Percentiles rank a stretch among this genome's conserved stretches.
Conservation (phyloP, 1,140 invertebrate genomes). For the Schlechtendalia chinensis region DNA sequence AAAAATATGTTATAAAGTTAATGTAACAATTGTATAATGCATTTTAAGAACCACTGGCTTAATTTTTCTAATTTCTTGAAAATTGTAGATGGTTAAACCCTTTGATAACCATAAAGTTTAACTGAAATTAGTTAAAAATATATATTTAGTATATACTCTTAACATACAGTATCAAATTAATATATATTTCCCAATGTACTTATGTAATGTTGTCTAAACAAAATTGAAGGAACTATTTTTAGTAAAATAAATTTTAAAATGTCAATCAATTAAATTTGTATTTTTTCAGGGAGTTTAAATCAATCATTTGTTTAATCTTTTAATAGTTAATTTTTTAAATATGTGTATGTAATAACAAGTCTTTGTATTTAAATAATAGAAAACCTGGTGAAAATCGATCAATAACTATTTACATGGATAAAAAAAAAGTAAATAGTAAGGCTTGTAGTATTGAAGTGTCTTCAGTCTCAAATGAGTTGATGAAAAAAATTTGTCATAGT, state of each 20-base stretch:
- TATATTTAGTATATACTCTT: neutral
- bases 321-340: too few species aligned
- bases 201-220: too few species aligned
- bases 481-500: constrained; percentile 26
- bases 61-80: neutral
- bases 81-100: neutral
- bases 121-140: neutral
- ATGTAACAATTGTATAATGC: too few species aligned
- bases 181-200: too few species aligned
- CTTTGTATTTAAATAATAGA: constrained; percentile 5
- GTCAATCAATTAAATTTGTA: too few species aligned
- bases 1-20: too few species aligned
- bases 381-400: constrained; percentile 4
- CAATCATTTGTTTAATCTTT: too few species aligned
- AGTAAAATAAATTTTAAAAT: too few species aligned
- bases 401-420: constrained; percentile 39
- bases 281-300: too few species aligned
- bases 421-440: constrained; percentile 11
- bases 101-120: neutral
- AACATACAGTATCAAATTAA: too few species aligned
- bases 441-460: constrained; percentile 26
- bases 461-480: constrained; percentile 7
- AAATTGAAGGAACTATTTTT: too few species aligned
- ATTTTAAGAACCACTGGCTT: constrained; percentile 4
- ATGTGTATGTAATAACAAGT: neutral